Evolutionary conservation across 2,888 invertebrate genomes (phyloP).

Genomic region (Ennomos quercinarius): DNA sequence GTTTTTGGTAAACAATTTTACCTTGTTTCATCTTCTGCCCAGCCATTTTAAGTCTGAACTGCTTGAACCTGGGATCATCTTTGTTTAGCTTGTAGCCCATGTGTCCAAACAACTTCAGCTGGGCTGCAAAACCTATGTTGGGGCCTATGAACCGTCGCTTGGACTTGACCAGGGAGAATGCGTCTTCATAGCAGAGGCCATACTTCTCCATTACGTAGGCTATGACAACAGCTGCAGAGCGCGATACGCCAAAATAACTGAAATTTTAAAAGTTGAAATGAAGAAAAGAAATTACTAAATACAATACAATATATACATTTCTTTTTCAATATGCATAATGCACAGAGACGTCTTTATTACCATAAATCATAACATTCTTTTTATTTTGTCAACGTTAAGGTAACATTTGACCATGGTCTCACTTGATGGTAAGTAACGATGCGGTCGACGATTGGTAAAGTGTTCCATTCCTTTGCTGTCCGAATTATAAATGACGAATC

Average conservation of each 20-base stretch:
- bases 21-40: slow-evolving; percentile 92
- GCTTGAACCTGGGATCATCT: slow-evolving; percentile 89
- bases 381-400: no score
- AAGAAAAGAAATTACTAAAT: no score
- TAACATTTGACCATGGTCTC: no score
- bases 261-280: slow-evolving; percentile 33
- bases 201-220: slow-evolving; percentile 96
- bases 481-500: no score
- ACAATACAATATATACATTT: no score
- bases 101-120: slow-evolving; percentile 91
- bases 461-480: no score
- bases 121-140: slow-evolving; percentile 92
- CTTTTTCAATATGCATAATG: no score
- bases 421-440: no score
- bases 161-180: slow-evolving; percentile 88
- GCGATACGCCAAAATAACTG: slow-evolving; percentile 95
- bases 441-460: no score
- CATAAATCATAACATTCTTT: no score
- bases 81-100: slow-evolving; percentile 91
- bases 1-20: slow-evolving; percentile 47
- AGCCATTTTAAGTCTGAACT: slow-evolving; percentile 91
- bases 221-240: slow-evolving; percentile 94
- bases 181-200: slow-evolving; percentile 89
- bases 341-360: no score
- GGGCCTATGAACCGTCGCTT: slow-evolving; percentile 91